Conservation (phyloP, 1,140 invertebrate genomes). For the Tetraneura akinire region DNA sequence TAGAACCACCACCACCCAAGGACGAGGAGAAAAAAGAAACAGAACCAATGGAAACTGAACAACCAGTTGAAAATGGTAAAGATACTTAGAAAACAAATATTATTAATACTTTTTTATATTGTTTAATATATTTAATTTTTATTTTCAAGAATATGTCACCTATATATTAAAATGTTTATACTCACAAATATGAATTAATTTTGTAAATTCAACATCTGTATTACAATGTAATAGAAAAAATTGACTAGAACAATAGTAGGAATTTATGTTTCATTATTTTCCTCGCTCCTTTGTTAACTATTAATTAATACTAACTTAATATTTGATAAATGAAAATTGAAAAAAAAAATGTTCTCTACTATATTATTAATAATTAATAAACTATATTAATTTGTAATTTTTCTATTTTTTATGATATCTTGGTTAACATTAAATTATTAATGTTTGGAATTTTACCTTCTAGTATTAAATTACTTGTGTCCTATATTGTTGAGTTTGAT, state of each 20-base stretch:
- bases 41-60: conserved; percentile 47
- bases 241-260: conserved; percentile 28
- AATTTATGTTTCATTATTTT: conserved; percentile 35
- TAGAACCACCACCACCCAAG: conserved; percentile 31
- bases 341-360: not conserved
- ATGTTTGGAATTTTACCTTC: not conserved
- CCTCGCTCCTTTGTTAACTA: conserved; percentile 34
- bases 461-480: not conserved
- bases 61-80: conserved; percentile 35
- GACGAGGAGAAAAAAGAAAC: conserved; percentile 37
- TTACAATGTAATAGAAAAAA: conserved; percentile 25
- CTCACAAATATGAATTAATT: conserved; percentile 31
- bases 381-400: conserved; percentile 7
- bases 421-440: not conserved
- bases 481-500: not conserved
- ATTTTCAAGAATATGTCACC: conserved; percentile 28
- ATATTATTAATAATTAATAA: conserved; percentile 29
- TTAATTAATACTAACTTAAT: conserved; percentile 32
- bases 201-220: conserved; percentile 29
- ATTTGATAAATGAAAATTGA: conserved; percentile 12
- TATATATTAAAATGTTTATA: conserved; percentile 39
- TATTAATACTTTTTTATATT: conserved; percentile 32
- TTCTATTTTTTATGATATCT: not conserved
- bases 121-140: conserved; percentile 44
- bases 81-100: not conserved